These are phyloP conservation scores for Delichon dasypus DNA, from an alignment of 2,797 vertebrate genomes.

Conservation along the genomic window DNA sequence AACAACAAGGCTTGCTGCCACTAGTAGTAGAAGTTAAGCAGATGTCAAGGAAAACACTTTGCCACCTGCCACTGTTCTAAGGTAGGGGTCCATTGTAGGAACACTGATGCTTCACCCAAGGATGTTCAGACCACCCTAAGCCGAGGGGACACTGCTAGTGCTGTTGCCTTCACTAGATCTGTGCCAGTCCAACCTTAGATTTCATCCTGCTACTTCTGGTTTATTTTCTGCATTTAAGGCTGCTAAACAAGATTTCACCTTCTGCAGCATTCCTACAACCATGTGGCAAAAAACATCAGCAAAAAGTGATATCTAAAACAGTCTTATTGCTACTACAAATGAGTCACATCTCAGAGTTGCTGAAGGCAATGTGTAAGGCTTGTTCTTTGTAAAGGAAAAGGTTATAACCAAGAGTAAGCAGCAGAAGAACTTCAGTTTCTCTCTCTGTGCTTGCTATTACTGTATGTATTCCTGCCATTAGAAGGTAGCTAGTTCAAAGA, in stretches of 20 bases:
- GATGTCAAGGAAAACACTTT: neutral
- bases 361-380: neutral
- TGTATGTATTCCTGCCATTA: neutral
- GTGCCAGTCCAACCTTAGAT: neutral
- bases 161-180: neutral
- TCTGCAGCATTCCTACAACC: neutral
- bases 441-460: neutral
- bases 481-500: neutral
- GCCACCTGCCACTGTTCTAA: neutral
- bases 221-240: neutral
- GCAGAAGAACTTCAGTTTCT: neutral
- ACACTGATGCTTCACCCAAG: neutral
- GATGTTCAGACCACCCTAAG: neutral
- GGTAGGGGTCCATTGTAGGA: neutral
- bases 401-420: neutral
- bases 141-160: rapidly evolving
- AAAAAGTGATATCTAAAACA: neutral
- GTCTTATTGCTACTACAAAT: neutral
- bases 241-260: neutral
- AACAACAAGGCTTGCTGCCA: neutral
- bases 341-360: neutral
- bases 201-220: neutral
- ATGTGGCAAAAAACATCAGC: neutral
- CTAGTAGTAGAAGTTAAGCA: neutral
- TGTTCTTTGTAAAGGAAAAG: neutral